Conservation (phyloP, 2,113 vertebrate species). For the Galemys pyrenaicus region DNA sequence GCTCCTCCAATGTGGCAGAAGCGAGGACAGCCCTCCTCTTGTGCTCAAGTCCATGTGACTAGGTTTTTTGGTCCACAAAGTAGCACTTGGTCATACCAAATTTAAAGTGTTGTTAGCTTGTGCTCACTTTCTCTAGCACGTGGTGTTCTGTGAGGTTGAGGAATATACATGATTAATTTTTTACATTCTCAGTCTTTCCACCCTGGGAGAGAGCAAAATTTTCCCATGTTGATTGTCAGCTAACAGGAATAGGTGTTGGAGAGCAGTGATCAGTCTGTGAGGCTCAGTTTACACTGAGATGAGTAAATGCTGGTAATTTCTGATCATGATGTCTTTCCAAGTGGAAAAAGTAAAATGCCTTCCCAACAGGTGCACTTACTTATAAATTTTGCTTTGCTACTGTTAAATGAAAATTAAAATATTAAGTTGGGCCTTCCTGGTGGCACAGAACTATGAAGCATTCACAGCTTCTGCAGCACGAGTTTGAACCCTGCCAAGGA, state of each 20-base stretch:
- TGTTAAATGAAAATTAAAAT: no score
- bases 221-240: not conserved
- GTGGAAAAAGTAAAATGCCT: not conserved
- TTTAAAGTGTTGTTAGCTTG: not conserved
- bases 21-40: not conserved
- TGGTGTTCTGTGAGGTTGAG: not conserved
- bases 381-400: not conserved
- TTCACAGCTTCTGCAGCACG: no score
- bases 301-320: not conserved
- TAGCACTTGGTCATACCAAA: not conserved
- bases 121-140: not conserved
- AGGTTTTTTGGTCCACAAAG: not conserved
- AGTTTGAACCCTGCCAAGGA: no score
- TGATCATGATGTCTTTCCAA: not conserved
- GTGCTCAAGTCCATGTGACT: not conserved
- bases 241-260: no score
- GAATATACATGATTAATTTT: not conserved
- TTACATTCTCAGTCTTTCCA: not conserved
- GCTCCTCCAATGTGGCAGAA: not conserved
- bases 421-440: no score
- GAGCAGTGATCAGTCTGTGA: not conserved
- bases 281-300: not conserved
- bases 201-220: not conserved
- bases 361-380: not conserved
- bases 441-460: no score